Conservation (phyloP, 2,888 invertebrate species). For the Nemotelus nigrinus region DNA sequence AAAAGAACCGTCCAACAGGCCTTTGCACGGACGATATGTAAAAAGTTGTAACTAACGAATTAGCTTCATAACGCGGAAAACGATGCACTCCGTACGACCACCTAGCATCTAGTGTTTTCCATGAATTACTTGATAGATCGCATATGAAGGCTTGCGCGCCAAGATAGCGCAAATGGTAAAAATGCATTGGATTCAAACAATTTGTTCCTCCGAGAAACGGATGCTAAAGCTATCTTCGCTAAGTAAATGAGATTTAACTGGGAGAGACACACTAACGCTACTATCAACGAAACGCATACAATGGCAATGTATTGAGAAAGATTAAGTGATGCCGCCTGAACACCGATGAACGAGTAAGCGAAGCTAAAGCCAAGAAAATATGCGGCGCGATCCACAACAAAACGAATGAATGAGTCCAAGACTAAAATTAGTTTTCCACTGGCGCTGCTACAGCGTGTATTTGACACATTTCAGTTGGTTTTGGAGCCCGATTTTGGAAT, state of each 20-base stretch:
- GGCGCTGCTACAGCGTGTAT: conserved; percentile 31
- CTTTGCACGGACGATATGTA: no score
- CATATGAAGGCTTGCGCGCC: no score
- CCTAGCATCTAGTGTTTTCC: no score
- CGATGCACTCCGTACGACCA: no score
- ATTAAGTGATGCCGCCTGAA: not conserved
- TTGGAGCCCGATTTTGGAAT: not conserved
- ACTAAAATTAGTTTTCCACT: conserved; percentile 37
- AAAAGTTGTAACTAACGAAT: no score
- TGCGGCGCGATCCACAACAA: conserved; percentile 13
- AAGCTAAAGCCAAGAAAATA: conserved; percentile 29
- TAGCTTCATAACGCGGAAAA: no score
- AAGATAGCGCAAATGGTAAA: no score
- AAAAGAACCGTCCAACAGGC: no score
- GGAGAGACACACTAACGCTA: not conserved
- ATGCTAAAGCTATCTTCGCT: no score
- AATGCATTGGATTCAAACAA: no score
- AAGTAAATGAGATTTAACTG: not conserved
- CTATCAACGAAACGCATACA: not conserved
- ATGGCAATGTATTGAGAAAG: not conserved
- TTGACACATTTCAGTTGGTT: conserved; percentile 5
- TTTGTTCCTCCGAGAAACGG: no score
- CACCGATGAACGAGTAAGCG: not conserved
- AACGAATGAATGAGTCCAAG: conserved; percentile 37
- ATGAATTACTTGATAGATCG: no score